Base-by-base conservation (phyloP, 2,113 vertebrate species). In the Delphinapterus leucas region DNA sequence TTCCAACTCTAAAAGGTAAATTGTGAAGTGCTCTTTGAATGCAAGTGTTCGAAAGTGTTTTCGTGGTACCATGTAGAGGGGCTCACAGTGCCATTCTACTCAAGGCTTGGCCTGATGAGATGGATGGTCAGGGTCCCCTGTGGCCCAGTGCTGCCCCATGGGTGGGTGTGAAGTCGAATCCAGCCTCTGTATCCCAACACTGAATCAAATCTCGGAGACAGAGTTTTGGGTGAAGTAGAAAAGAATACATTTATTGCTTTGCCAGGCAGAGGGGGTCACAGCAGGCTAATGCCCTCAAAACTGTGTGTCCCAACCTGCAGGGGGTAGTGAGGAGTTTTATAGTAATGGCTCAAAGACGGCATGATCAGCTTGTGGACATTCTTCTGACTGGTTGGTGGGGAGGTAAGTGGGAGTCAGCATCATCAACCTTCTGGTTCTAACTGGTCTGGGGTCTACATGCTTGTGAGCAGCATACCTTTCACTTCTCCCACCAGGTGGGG, bases 1-100 rank as follows among this genome's bases (percentile, higher is more conserved):
- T 99, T 96, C 99, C 99, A 74, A 99, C 99, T 79, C 98, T 98
- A 44, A 99, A 99, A 99, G 99, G 99, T 99, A 98, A 98, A 60
- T 38, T 1, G 26, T 23, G 53, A 74, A 12, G 36, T 26, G 25
- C 33, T 28, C 36, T 53, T 65, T 20, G 2, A 26, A 25, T 6
- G 13, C 18, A 18, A 20, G 25, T 3, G 13, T 85, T 71, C 3
- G 41, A 9, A 25, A 1, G 2, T 25, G 5, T 60, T 14, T 76
- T 33, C 8, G 3, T n/a, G 14, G 21, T 21, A 6, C 31, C 53
- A 3, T 0, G 0, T 33, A 18, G 3, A 33, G 41, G 12, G 4
- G 11, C 53, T 55, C 20, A 18, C 3, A 1, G 36, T 21, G 53
- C n/a, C 7, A 5, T 49, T 47, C 6, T 44, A 0, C 15, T 21